phyloP scores from a whole-genome alignment of 2,888 invertebrate genomes.

The Eupeodes luniger region DNA sequence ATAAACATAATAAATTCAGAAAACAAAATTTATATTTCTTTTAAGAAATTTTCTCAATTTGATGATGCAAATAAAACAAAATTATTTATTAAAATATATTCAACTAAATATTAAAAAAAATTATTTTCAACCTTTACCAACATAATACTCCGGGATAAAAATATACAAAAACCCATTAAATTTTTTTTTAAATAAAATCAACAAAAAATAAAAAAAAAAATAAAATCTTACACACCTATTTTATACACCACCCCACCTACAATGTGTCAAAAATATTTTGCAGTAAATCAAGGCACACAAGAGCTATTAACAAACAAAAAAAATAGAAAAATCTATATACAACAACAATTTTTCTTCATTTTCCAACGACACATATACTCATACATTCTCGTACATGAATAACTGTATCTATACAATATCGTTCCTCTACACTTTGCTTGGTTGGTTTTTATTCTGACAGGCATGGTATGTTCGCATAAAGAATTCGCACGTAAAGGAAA shows the following conservation, averaged over 20 bases:
- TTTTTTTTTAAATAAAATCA: conserved; percentile 31
- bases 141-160: conserved; percentile 41
- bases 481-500: conserved; percentile 74
- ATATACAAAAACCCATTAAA: conserved; percentile 43
- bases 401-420: not conserved
- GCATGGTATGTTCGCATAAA: conserved; percentile 44
- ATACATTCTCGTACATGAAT: not conserved
- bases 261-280: conserved; percentile 54
- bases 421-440: not conserved
- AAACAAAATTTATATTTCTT: not conserved
- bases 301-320: conserved; percentile 47
- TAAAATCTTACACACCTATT: not conserved
- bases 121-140: not conserved
- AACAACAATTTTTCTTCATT: conserved; percentile 20
- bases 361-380: not conserved
- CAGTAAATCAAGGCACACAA: conserved; percentile 68
- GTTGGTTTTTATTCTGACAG: conserved; percentile 8
- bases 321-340: conserved; percentile 1
- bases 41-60: too few species aligned
- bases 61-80: not conserved
- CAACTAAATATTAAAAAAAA: not conserved
- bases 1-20: not conserved
- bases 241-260: conserved; percentile 52
- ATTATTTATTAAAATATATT: not conserved
- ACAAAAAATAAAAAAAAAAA: not conserved